Base-by-base conservation (phyloP, 2,888 invertebrate species). In the Pristionchus entomophagus region DNA sequence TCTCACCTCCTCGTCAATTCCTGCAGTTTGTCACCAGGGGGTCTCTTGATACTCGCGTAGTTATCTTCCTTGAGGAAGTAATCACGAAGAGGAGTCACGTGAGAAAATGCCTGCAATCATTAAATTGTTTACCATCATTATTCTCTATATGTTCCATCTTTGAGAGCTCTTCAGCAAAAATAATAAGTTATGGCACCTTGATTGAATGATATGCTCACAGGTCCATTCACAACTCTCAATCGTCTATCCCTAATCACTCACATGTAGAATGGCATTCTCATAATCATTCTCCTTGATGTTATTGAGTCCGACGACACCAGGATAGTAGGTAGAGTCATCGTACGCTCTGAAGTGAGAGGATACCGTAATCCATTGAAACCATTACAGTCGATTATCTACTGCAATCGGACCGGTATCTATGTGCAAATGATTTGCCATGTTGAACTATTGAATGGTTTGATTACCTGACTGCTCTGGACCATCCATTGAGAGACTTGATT, bases 211-310 rank as follows among this genome's bases (percentile, higher is more conserved):
- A n/a, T n/a, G n/a, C n/a, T n/a, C n/a, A n/a, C n/a, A n/a, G n/a
- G n/a, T n/a, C n/a, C n/a, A n/a, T n/a, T n/a, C n/a, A n/a, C n/a
- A n/a, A n/a, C n/a, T n/a, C n/a, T n/a, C n/a, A n/a, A n/a, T n/a
- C n/a, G n/a, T n/a, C n/a, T n/a, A 32, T n/a, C 35, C 19, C 3
- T 8, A 26, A 8, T 19, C 1, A 87, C 93, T 94, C 94, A 97
- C 97, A 95, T 97, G 97, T 86, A 99, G 95, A 86, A 99, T 97
- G 80, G 99, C 99, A 95, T 99, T 99, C 94, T 99, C 99, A 94
- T 99, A 99, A 94, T 99, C 99, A 94, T 99, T 99, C 5, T 98
- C 98, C 95, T 99, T 99, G 91, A 99, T 99, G 94, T 99, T 99
- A 94, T 99, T 99, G 81, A 99, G 95, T 0, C 98, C 98, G 32